A percentile compares a stretch with the other conserved stretches of the same genome.
Conservation (phyloP, 2,113 vertebrate species). For the Xiphias gladius region DNA sequence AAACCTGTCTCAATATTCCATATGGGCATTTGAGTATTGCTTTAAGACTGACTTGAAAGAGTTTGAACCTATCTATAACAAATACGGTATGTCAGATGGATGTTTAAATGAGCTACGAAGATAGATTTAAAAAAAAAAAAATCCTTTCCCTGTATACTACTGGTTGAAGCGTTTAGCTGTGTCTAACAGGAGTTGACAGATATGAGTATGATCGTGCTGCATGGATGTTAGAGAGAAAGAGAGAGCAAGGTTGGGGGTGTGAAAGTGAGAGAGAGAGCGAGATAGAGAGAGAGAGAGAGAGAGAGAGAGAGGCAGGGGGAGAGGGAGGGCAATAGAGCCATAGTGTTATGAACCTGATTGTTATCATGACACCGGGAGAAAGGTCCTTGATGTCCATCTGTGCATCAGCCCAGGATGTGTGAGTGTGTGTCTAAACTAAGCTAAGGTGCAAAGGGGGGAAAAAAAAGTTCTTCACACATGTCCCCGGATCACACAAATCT, state of each 20-base stretch:
- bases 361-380: constrained; percentile 54
- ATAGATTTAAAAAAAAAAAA: constrained; percentile 18
- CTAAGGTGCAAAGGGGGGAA: neutral
- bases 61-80: neutral
- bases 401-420: constrained; percentile 27
- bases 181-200: constrained; percentile 77
- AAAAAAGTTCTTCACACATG: neutral
- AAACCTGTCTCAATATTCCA: neutral
- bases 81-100: neutral
- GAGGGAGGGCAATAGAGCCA: constrained; percentile 42
- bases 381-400: constrained; percentile 59
- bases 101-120: constrained; percentile 14
- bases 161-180: constrained; percentile 36
- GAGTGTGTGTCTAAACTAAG: neutral
- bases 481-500: constrained; percentile 29
- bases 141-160: neutral
- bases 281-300: neutral
- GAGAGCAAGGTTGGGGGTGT: constrained; percentile 39
- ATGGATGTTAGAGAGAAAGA: constrained; percentile 65
- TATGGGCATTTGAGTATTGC: neutral
- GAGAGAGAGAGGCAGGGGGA: neutral
- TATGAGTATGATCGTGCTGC: constrained; percentile 69
- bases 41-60: neutral
- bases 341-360: constrained; percentile 65
- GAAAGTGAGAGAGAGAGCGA: constrained; percentile 20